Percentiles rank a stretch among this genome's conserved stretches.
Evolutionary conservation across 2,113 vertebrate genomes (phyloP).

Genomic region (Mola mola): DNA sequence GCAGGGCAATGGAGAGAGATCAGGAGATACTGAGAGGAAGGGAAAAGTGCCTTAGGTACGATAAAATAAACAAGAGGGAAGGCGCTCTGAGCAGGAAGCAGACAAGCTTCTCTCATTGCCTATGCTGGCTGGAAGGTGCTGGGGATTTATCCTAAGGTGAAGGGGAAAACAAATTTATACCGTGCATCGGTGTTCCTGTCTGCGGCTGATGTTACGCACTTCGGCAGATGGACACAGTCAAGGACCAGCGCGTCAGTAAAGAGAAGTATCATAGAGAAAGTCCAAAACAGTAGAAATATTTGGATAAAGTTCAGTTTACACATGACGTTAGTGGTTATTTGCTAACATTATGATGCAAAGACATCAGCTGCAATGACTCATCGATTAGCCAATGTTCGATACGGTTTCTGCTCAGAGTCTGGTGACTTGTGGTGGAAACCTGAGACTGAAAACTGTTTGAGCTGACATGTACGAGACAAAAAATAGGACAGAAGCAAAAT

Average conservation of each 20-base stretch:
- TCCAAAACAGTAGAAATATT: too few species aligned
- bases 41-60: conserved; percentile 74
- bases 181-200: conserved; percentile 46
- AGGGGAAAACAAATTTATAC: conserved; percentile 67
- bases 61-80: conserved; percentile 80
- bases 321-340: neutral
- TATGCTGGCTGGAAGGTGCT: conserved; percentile 69
- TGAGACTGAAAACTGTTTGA: too few species aligned
- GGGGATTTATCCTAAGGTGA: conserved; percentile 63
- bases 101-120: conserved; percentile 64
- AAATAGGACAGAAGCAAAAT: neutral
- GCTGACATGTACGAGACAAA: neutral
- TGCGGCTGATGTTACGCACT: conserved; percentile 26
- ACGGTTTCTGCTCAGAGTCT: too few species aligned
- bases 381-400: too few species aligned
- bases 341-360: too few species aligned
- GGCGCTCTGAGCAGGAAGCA: conserved; percentile 60
- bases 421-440: too few species aligned
- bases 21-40: conserved; percentile 52
- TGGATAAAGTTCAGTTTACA: too few species aligned
- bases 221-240: conserved; percentile 35
- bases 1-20: conserved; percentile 53
- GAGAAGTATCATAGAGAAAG: conserved; percentile 19
- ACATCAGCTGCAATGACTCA: neutral
- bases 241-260: conserved; percentile 18